Evolutionary conservation across 2,797 vertebrate genomes (phyloP).

Genomic region (Hemibagrus guttatus): DNA sequence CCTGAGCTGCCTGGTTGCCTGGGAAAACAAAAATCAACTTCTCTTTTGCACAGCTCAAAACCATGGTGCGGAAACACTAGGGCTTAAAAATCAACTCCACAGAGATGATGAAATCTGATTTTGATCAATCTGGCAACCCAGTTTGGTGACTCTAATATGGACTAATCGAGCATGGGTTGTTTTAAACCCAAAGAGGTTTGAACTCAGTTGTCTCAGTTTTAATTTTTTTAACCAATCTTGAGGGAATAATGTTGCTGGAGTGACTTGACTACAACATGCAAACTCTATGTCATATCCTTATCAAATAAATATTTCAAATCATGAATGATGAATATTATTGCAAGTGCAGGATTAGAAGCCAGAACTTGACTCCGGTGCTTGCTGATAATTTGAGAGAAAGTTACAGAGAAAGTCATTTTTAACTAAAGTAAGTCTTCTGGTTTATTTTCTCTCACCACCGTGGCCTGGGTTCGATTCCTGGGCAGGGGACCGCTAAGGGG

Average conservation of each 20-base stretch:
- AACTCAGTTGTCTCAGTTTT: neutral
- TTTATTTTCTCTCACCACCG: too few species aligned
- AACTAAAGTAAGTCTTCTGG: neutral
- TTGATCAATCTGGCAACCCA: neutral
- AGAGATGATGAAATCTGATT: neutral
- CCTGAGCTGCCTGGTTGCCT: neutral
- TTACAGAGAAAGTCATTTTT: neutral
- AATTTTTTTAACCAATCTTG: neutral
- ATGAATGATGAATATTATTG: neutral
- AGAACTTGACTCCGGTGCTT: neutral
- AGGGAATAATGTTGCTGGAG: neutral
- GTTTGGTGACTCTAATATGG: neutral
- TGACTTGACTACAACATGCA: neutral
- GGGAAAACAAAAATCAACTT: neutral
- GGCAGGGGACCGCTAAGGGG: too few species aligned
- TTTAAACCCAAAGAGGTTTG: neutral
- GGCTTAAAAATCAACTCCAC: neutral
- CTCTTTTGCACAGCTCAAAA: neutral
- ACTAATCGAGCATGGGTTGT: neutral
- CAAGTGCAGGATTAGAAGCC: neutral
- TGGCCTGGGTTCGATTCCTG: too few species aligned
- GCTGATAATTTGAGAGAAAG: neutral
- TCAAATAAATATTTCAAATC: neutral
- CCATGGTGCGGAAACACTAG: neutral
- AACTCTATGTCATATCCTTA: neutral